Evolutionary conservation across 2,113 vertebrate genomes (phyloP), one percentile per base, ranked within the genome.

Genomic region (Pithys albifrons): DNA sequence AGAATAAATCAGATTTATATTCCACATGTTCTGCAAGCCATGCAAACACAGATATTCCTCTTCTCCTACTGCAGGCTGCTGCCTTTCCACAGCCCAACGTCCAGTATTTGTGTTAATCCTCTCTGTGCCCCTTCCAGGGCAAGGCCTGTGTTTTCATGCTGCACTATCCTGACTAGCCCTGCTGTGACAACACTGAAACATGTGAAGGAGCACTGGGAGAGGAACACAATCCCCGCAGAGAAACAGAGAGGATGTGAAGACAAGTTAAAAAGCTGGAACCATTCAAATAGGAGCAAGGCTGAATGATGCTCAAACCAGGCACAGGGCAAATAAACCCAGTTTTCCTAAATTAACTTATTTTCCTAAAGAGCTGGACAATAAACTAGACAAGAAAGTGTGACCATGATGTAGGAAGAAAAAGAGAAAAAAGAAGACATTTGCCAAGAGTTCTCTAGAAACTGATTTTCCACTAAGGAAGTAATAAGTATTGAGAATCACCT

Each of bases 401-500:
- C 25, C 19, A 28, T 12, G 28, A 62, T 28, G 33, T 35, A 37
- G 37, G 52, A 41, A 61, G 20, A 8, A 29, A 45, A 27, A 33
- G 35, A 23, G 5, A 14, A 46, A 31, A 29, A 46, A 22, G 54
- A 33, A 58, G 0, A 41, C 5, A 71, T 62, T 75, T 70, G 54
- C 64, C 75, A 95, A 80, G 23, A 83, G 74, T 24, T 59, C 24
- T 84, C 75, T 71, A 86, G 57, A 95, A 96, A 78, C 57, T 33
- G 9, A 54, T 79, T 95, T 97, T 96, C 89, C 91, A 88, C 66
- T 91, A 69, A 91, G 93, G 72, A 88, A 94, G 52, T 52, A 90
- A 37, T 88, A 90, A 90, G 45, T 81, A 75, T 65, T 91, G 94
- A 65, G 75, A 96, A 92, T 88, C 76, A 91, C 90, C 76, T 86